Conservation (phyloP, 2,888 invertebrate genomes). For the Dryobotodes eremita region DNA sequence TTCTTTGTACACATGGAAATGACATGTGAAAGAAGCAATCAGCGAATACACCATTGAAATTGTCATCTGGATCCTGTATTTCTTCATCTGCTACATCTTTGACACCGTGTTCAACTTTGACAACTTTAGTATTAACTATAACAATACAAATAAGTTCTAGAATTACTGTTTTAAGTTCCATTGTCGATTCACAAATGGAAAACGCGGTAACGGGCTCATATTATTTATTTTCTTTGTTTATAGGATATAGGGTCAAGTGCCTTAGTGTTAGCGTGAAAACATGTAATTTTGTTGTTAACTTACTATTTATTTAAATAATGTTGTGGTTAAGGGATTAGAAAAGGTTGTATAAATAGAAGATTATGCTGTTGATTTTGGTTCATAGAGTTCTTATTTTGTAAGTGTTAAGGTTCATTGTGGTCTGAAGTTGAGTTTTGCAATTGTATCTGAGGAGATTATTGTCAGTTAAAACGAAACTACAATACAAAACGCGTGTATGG, state of each 20-base stretch:
- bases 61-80: constrained; percentile 75
- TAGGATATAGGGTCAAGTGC: constrained; percentile 83
- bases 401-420: constrained; percentile 3
- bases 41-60: constrained; percentile 88
- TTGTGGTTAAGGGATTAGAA: constrained; percentile 70
- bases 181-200: constrained; percentile 81
- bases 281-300: constrained; percentile 74
- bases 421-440: neutral
- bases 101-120: constrained; percentile 59
- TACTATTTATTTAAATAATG: constrained; percentile 56
- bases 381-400: neutral
- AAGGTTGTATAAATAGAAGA: constrained; percentile 36
- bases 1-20: constrained; percentile 90
- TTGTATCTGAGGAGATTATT: neutral
- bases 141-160: constrained; percentile 62
- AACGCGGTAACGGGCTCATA: constrained; percentile 65
- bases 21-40: constrained; percentile 91
- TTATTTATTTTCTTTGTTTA: constrained; percentile 86
- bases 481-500: neutral
- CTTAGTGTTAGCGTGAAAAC: constrained; percentile 80
- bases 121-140: constrained; percentile 67
- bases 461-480: constrained; percentile 30
- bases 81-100: constrained; percentile 51
- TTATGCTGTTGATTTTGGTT: neutral
- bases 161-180: constrained; percentile 75